These are phyloP conservation scores for Amphilophus citrinellus DNA, from an alignment of 2,113 vertebrate genomes.

Conservation along the genomic window DNA sequence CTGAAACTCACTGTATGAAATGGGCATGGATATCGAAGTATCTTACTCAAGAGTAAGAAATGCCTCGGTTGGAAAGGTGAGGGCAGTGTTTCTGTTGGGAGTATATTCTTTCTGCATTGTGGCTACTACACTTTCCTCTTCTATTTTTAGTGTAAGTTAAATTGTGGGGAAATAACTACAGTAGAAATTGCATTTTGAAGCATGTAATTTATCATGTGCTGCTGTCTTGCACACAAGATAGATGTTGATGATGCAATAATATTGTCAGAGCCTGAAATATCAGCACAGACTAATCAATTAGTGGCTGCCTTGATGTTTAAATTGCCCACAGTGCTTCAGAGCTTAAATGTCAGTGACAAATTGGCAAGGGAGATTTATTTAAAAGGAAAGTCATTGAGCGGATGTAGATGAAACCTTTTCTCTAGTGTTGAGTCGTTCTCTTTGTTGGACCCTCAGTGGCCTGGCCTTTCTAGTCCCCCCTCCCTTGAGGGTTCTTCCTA, in stretches of 20 bases:
- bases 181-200: not conserved
- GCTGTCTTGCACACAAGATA: conserved; percentile 11
- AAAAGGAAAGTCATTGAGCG: conserved; percentile 56
- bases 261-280: conserved; percentile 71
- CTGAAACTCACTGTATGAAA: not conserved
- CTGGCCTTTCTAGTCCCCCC: conserved; percentile 64
- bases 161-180: not conserved
- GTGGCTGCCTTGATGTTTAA: conserved; percentile 59
- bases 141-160: conserved; percentile 13
- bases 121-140: conserved; percentile 19
- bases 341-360: conserved; percentile 76
- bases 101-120: not conserved
- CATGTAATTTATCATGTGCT: conserved; percentile 17
- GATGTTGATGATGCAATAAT: conserved; percentile 65
- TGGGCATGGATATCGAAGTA: not conserved
- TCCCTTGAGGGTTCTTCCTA: conserved; percentile 63
- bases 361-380: conserved; percentile 52
- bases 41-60: not conserved
- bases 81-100: not conserved
- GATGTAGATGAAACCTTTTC: conserved; percentile 70
- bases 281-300: conserved; percentile 69
- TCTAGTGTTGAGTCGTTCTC: conserved; percentile 37
- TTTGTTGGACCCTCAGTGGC: conserved; percentile 60
- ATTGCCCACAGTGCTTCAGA: conserved; percentile 45
- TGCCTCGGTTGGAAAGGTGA: not conserved